A percentile compares a stretch with the other conserved stretches of the same genome.
Evolutionary conservation across 1,140 invertebrate genomes (phyloP).

Genomic region (Magallana gigas): DNA sequence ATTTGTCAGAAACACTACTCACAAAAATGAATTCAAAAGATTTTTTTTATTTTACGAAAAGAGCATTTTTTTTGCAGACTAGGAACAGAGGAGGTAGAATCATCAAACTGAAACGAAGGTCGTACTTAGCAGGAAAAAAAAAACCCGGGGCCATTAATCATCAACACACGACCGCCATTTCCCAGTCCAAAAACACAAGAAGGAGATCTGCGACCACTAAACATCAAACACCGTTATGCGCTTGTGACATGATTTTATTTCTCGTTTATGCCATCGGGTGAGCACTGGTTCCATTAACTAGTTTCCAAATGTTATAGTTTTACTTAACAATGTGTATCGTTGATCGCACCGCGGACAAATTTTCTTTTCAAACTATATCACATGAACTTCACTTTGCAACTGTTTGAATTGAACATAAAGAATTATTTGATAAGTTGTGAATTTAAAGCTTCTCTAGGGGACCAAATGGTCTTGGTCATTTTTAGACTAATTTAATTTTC

Average conservation of each 20-base stretch:
- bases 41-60: not conserved
- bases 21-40: not conserved
- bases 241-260: not conserved
- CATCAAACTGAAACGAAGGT: not conserved
- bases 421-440: too few relatives aligned
- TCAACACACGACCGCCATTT: slow-evolving; percentile 1
- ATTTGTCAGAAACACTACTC: not conserved
- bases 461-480: too few relatives aligned
- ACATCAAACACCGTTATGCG: not conserved
- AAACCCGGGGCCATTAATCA: not conserved
- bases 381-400: too few relatives aligned
- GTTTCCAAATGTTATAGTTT: not conserved
- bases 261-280: not conserved
- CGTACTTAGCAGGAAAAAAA: slow-evolving; percentile 15
- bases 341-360: too few relatives aligned
- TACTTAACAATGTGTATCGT: too few relatives aligned
- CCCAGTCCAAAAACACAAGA: not conserved
- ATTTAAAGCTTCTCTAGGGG: too few relatives aligned
- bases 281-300: not conserved
- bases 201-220: not conserved
- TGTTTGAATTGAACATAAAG: too few relatives aligned
- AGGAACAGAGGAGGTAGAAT: not conserved
- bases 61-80: not conserved
- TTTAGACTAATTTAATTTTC: too few relatives aligned
- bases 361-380: too few relatives aligned